Evolutionary conservation across 2,797 vertebrate species (phyloP), one percentile per base, ranked within the genome.

Genomic region (Astyanax mexicanus): DNA sequence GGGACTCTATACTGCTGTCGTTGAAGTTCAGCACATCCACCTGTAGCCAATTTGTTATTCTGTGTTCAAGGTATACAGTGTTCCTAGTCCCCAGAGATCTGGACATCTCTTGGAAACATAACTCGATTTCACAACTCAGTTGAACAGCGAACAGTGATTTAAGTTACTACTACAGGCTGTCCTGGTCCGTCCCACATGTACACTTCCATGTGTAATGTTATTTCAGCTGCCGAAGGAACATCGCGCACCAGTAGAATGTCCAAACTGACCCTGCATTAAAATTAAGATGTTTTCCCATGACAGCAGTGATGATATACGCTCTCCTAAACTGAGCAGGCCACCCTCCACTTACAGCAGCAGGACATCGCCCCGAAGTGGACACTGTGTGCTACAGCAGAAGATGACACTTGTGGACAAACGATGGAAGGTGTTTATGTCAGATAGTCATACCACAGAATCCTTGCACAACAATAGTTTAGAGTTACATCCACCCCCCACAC

Each of bases 291-390:
- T 45, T 0, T 15, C 42, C 5, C 5, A 19, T 49, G 15, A 49
- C 6, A 19, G 45, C 5, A 17, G 3, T 45, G 6, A 19, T 45
- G 6, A 19, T 52, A 29, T 40, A 52, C 40, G 60, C 2, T 9
- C 4, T 23, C 10, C 19, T 11, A 10, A 49, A 3, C 1, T 1
- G 2, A 42, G 11, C 47, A 27, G 23, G 8, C 51, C 15, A 51
- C 15, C 13, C 1, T n/a, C 15, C 12, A 55, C 23, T 57, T 42
- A 15, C 64, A 61, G 58, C 64, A 61, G 58, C 62, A 68, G 67
- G 27, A 73, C 15, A 62, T 71, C 74, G 90, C 90, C 92, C 69
- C 90, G 82, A 0, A 77, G 91, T 92, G 92, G 92, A 79, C 10
- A 19, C 0, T 58, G 32, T 17, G 11, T 79, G 84, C 29, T 77